Evolutionary conservation across 2,888 invertebrate genomes (phyloP).

Genomic region (Mystacides longicornis): DNA sequence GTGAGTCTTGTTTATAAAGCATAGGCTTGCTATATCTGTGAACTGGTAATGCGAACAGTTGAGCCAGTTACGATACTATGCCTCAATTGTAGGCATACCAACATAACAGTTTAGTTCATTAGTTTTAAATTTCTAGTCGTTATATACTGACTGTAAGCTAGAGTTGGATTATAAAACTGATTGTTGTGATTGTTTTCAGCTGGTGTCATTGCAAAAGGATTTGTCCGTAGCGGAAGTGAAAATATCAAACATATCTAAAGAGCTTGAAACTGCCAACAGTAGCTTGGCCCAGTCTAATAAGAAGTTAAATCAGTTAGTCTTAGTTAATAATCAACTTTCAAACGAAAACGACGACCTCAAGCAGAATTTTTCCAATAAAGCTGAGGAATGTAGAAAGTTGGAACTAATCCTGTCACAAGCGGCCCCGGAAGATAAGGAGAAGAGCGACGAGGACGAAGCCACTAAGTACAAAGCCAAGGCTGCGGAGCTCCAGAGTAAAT

Average conservation of each 20-base stretch:
- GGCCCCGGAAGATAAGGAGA: slow-evolving; percentile 18
- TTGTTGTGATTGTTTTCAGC: not conserved
- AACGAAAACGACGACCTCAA: slow-evolving; percentile 16
- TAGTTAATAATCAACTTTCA: slow-evolving; percentile 16
- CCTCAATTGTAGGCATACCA: too few relatives aligned
- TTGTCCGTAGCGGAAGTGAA: slow-evolving; percentile 15
- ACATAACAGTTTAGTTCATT: not conserved
- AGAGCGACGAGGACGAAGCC: slow-evolving; percentile 17
- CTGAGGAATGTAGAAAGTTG: slow-evolving; percentile 21
- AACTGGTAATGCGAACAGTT: too few relatives aligned
- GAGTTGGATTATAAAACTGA: not conserved
- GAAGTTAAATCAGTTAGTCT: slow-evolving; percentile 14
- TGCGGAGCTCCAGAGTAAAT: slow-evolving; percentile 17
- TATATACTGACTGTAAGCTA: not conserved
- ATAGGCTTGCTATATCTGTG: too few relatives aligned
- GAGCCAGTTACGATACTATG: too few relatives aligned
- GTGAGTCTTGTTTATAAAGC: too few relatives aligned
- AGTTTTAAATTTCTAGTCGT: not conserved
- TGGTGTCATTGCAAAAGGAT: slow-evolving; percentile 13
- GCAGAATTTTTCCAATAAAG: slow-evolving; percentile 15
- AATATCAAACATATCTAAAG: slow-evolving; percentile 17
- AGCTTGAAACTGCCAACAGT: slow-evolving; percentile 14
- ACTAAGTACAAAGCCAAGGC: slow-evolving; percentile 21
- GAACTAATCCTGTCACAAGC: slow-evolving; percentile 14
- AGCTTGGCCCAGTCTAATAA: slow-evolving; percentile 9